Evolutionary conservation across 2,888 invertebrate species (phyloP).

Genomic region (Tubiluchus corallicola): DNA sequence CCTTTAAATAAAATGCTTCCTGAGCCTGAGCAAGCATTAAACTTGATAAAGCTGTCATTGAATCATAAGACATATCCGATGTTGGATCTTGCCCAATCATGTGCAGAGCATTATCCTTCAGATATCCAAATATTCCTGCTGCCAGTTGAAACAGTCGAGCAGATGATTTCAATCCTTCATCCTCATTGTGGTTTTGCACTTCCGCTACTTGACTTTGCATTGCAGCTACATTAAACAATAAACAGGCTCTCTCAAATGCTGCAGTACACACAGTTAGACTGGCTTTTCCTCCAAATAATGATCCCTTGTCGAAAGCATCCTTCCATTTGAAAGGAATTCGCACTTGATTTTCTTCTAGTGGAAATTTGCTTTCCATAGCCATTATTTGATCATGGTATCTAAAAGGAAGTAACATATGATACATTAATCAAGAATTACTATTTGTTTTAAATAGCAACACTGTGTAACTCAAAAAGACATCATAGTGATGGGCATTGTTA

Average conservation of each 20-base stretch:
- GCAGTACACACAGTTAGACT: conserved; percentile 73
- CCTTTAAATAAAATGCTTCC: conserved; percentile 88
- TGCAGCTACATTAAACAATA: conserved; percentile 88
- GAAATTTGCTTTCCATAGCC: conserved; percentile 78
- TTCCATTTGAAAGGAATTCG: conserved; percentile 98
- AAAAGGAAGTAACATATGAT: no score
- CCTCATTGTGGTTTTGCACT: conserved; percentile 55
- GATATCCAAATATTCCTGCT: conserved; percentile 65
- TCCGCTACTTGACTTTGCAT: conserved; percentile 73
- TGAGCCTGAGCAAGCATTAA: conserved; percentile 96
- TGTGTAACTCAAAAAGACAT: no score
- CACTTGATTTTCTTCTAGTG: conserved; percentile 60
- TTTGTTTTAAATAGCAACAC: no score
- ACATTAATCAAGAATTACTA: no score
- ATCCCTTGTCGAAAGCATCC: conserved; percentile 92
- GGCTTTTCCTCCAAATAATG: conserved; percentile 74
- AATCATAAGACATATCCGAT: conserved; percentile 81
- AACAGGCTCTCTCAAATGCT: conserved; percentile 78
- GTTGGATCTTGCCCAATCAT: conserved; percentile 87
- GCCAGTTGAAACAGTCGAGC: conserved; percentile 62
- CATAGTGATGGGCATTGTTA: no score
- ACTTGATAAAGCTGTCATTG: conserved; percentile 59
- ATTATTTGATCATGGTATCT: conserved; percentile 94
- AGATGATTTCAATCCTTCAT: conserved; percentile 79
- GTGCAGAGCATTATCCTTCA: conserved; percentile 46